Conservation (phyloP, 2,797 vertebrate genomes). For the Lagothrix lagotricha region DNA sequence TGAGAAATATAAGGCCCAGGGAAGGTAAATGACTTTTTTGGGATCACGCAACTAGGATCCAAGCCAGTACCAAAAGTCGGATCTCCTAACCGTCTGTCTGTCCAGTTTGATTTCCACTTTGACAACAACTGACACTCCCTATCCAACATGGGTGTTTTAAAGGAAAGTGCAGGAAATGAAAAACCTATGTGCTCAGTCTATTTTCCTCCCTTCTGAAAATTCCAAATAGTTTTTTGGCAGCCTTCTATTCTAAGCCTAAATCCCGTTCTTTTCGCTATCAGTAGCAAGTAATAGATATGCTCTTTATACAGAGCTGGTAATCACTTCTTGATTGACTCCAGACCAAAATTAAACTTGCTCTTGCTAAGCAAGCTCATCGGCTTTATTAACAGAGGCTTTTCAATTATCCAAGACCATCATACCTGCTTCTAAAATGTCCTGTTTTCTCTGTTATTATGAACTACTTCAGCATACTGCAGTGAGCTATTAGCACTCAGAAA, state of each 20-base stretch:
- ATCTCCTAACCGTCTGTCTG: not conserved
- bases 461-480: not conserved
- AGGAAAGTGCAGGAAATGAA: not conserved
- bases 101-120: not conserved
- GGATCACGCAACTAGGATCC: not conserved
- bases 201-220: constrained; percentile 57
- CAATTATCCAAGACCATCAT: constrained; percentile 26
- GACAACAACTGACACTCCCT: not conserved
- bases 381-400: constrained; percentile 6
- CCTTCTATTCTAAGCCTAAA: constrained; percentile 33
- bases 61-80: not conserved
- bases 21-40: constrained; percentile 22
- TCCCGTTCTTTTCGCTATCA: constrained; percentile 3
- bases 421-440: constrained; percentile 23
- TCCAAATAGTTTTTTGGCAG: constrained; percentile 30
- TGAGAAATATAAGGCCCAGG: not conserved
- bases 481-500: constrained; percentile 8
- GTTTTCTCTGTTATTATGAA: constrained; percentile 41
- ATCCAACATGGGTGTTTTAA: not conserved
- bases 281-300: constrained; percentile 47
- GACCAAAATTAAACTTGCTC: constrained; percentile 49
- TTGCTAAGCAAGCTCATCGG: constrained; percentile 37
- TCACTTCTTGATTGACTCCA: constrained; percentile 21
- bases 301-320: constrained; percentile 8
- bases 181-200: not conserved